Evolutionary conservation across 1,140 invertebrate genomes (phyloP), one percentile per base, ranked within the genome.

Genomic region (Stenopsyche tienmushanensis): DNA sequence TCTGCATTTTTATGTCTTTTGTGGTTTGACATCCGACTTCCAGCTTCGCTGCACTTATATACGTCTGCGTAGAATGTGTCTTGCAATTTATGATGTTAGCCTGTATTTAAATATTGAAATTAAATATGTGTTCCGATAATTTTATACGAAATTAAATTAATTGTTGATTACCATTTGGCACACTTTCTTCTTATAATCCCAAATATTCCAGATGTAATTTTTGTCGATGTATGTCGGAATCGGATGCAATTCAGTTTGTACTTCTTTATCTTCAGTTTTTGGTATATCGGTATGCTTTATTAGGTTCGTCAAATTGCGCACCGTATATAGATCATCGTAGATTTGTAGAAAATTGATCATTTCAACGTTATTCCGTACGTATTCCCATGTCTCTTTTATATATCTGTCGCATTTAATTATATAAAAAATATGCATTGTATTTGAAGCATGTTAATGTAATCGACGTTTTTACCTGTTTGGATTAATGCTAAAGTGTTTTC

Each of bases 121-220:
- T 54, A 42, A 25, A 3, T 20, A 66, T 55, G 54, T 23, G 13
- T 24, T 7, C 8, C n/a, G n/a, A n/a, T n/a, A n/a, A n/a, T n/a
- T n/a, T n/a, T n/a, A n/a, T n/a, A n/a, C n/a, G n/a, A n/a, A n/a
- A n/a, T n/a, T n/a, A n/a, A n/a, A n/a, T n/a, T n/a, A n/a, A 66
- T 10, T 57, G 64, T 15, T 17, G 34, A 50, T 44, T 77, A 90
- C 89, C 82, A 90, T 80, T 76, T 86, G 84, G 2, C 90, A 82
- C 13, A 88, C 89, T 75, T 82, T 81, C 69, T 84, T 74, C 64
- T 88, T 85, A 59, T 88, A 79, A 66, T 91, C 86, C 90, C 91
- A 93, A 63, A 92, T 80, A 74, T 89, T 90, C 82, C 87, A 91
- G 9, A 82, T 82, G 73, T 92, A 92, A 50, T 85, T 78, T 65